A percentile compares a stretch with the other conserved stretches of the same genome.
These are phyloP conservation scores for Polypterus senegalus DNA, from an alignment of 2,113 vertebrate genomes.

Conservation along the genomic window DNA sequence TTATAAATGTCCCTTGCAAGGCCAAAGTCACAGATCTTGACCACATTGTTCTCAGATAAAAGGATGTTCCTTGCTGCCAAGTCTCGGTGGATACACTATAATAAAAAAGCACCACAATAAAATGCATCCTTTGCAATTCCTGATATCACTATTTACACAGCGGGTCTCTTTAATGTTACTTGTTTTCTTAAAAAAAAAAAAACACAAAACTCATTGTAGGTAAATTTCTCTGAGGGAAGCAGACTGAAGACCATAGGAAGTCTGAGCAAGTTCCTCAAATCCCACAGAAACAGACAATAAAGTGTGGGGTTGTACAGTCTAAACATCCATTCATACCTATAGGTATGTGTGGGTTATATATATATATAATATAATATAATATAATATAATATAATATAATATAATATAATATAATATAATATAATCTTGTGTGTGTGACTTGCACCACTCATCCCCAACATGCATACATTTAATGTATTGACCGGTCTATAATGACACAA, in stretches of 20 bases:
- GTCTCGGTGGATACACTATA: conserved; percentile 86
- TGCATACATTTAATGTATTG: no score
- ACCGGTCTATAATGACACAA: no score
- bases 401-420: conserved; percentile 19
- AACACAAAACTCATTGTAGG: neutral
- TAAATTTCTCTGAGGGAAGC: conserved; percentile 12
- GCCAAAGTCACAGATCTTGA: conserved; percentile 94
- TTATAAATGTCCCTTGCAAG: conserved; percentile 88
- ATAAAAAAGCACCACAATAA: conserved; percentile 35
- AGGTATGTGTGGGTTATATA: conserved; percentile 24
- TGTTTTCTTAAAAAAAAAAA: conserved; percentile 8
- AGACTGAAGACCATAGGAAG: neutral
- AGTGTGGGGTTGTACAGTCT: neutral
- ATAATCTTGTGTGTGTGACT: no score
- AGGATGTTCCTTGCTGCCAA: conserved; percentile 86
- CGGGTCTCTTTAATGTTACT: conserved; percentile 20
- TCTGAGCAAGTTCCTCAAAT: conserved; percentile 3
- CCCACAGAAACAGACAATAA: conserved; percentile 2
- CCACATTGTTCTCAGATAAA: conserved; percentile 86
- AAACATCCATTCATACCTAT: conserved; percentile 18
- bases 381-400: no score
- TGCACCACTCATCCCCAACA: no score
- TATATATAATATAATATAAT: conserved; percentile 26
- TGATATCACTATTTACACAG: conserved; percentile 12
- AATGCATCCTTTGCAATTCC: conserved; percentile 29